Percentiles rank a stretch among this genome's conserved stretches.
Evolutionary conservation across 2,113 vertebrate genomes (phyloP).

Genomic region (Phylloscopus trochilus): DNA sequence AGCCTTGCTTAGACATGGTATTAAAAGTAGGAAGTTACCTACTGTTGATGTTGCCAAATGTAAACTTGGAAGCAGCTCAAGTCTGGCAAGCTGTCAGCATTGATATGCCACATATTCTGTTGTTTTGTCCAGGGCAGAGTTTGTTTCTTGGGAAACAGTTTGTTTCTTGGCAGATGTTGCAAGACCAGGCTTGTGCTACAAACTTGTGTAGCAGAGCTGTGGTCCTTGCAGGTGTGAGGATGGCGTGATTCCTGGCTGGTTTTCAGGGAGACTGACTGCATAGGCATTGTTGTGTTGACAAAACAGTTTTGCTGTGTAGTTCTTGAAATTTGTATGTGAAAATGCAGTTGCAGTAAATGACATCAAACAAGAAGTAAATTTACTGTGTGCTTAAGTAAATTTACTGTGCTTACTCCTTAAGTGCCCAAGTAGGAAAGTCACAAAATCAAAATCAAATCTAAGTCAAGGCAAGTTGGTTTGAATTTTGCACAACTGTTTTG

Average conservation of each 20-base stretch:
- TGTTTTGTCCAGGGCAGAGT: neutral
- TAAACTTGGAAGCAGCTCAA: neutral
- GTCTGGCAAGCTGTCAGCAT: neutral
- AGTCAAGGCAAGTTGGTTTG: neutral
- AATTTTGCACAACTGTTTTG: neutral
- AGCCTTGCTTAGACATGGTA: neutral
- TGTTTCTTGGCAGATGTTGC: neutral
- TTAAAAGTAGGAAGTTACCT: neutral
- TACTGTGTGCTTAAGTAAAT: too few relatives aligned
- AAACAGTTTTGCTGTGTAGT: neutral
- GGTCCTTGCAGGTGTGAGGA: neutral
- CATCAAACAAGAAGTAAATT: neutral
- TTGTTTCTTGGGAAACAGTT: neutral
- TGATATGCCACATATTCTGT: rapidly evolving
- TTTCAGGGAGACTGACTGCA: neutral
- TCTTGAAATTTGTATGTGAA: neutral
- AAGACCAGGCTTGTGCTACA: neutral
- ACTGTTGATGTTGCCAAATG: neutral
- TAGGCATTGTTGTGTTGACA: neutral
- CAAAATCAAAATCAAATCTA: neutral
- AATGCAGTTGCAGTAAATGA: neutral
- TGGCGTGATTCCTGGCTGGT: neutral
- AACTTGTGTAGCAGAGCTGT: neutral
- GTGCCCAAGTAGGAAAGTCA: neutral
- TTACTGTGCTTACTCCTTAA: neutral